These are phyloP conservation scores for Latrodectus elegans DNA, from an alignment of 2,888 invertebrate genomes.

Conservation along the genomic window DNA sequence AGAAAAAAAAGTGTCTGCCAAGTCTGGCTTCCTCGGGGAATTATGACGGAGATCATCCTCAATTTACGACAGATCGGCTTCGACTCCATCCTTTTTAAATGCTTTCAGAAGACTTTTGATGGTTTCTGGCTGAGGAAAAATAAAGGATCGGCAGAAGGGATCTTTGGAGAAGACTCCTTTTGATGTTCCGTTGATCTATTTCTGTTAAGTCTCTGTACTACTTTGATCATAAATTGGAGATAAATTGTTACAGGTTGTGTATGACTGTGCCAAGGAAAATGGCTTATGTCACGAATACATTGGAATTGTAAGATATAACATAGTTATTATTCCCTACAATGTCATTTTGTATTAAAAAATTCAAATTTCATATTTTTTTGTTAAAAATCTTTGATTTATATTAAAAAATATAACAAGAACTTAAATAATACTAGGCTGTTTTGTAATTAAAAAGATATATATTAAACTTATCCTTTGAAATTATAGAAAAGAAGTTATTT, in stretches of 20 bases:
- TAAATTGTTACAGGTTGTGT: conserved; percentile 5
- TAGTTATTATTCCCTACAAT: too few relatives aligned
- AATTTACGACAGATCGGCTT: conserved; percentile 57
- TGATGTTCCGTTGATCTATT: conserved; percentile 58
- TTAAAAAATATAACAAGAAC: too few relatives aligned
- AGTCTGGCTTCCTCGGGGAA: conserved; percentile 31
- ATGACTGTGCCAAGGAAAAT: not conserved
- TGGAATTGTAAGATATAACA: not conserved
- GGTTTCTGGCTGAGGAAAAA: conserved; percentile 5
- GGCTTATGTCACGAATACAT: conserved; percentile 16
- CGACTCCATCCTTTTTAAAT: conserved; percentile 39
- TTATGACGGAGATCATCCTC: conserved; percentile 52
- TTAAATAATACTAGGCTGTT: too few relatives aligned
- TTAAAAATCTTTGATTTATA: too few relatives aligned
- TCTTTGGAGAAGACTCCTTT: not conserved
- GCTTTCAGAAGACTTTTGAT: conserved; percentile 42
- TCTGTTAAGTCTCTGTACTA: not conserved
- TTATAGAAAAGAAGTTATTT: too few relatives aligned
- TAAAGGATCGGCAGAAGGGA: not conserved
- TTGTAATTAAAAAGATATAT: too few relatives aligned
- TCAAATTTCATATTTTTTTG: too few relatives aligned
- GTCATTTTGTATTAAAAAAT: too few relatives aligned
- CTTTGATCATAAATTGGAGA: conserved; percentile 34
- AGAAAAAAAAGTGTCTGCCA: conserved; percentile 8
- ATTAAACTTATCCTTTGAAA: too few relatives aligned